These are phyloP conservation scores for Sarcophaga rosellei DNA, from an alignment of 2,888 invertebrate species.

Conservation along the genomic window DNA sequence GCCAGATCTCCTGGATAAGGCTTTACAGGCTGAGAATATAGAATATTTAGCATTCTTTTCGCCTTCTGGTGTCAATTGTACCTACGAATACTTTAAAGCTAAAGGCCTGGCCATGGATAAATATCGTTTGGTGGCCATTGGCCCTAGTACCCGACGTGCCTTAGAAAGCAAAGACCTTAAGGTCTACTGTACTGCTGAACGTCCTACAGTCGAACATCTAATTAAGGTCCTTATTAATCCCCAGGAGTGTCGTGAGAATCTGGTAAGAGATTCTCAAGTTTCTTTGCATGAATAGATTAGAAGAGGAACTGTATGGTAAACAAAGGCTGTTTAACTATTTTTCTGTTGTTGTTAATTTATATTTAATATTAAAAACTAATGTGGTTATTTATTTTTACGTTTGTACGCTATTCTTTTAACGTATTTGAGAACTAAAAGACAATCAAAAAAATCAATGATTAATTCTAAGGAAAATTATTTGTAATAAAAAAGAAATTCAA, in stretches of 20 bases:
- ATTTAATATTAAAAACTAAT: neutral
- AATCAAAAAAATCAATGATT: neutral
- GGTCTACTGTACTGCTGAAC: constrained; percentile 82
- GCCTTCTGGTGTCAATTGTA: constrained; percentile 83
- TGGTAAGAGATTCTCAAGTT: constrained; percentile 49
- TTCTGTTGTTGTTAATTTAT: neutral
- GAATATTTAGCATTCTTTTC: constrained; percentile 84
- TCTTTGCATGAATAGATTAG: constrained; percentile 33
- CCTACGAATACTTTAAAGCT: constrained; percentile 80
- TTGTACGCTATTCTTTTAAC: neutral
- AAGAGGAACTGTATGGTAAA: neutral
- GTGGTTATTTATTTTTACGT: neutral
- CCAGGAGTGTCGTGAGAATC: constrained; percentile 73
- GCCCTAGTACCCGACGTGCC: constrained; percentile 83
- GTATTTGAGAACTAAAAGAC: no score
- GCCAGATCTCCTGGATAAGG: constrained; percentile 79
- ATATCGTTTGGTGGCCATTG: constrained; percentile 83
- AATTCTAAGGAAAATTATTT: no score
- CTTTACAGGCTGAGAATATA: constrained; percentile 79
- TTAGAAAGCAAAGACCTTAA: constrained; percentile 81
- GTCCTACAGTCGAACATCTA: constrained; percentile 83
- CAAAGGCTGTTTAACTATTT: constrained; percentile 26
- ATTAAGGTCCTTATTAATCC: constrained; percentile 81
- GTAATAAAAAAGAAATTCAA: constrained; percentile 8
- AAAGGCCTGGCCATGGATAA: constrained; percentile 75